Base-by-base conservation (phyloP, 2,888 invertebrate genomes). In the Polia nebulosa region DNA sequence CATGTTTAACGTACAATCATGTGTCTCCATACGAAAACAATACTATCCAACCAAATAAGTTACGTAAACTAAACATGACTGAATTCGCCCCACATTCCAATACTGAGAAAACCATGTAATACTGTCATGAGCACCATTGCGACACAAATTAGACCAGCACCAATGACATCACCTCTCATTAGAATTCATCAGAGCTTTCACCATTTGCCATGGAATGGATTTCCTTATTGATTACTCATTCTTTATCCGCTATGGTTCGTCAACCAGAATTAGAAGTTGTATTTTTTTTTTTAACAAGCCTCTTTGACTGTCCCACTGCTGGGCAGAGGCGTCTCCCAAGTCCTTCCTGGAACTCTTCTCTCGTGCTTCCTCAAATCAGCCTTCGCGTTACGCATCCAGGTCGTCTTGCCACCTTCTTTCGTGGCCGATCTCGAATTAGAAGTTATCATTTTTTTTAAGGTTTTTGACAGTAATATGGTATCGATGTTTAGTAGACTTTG, bases 211-310 rank as follows among this genome's bases (percentile, higher is more conserved):
- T 53, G 51, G 58, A 62, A 63, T 80, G 44, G 56, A 64, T 74
- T 73, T 80, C 83, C 77, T 69, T 41, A 69, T 53, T 53, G 53
- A 58, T 75, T 66, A 78, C 36, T 78, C 66, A 79, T 62, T 57
- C 44, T 34, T 47, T 49, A 55, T 65, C 29, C 58, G 49, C 20
- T 57, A 4, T 47, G 11, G 47, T 53, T 58, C 52, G 32, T 51
- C 44, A 63, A 49, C 52, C 52, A 27, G 29, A 13, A 36, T 11
- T 32, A 8, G 0, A 32, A 5, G 20, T 39, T 41, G 44, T 47
- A 11, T 25, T 45, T 27, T 25, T 45, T 36, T 32, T 52, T 41
- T n/a, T n/a, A n/a, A n/a, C n/a, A n/a, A n/a, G n/a, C n/a, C n/a
- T n/a, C n/a, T n/a, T n/a, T n/a, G n/a, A n/a, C n/a, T n/a, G n/a